These are phyloP conservation scores for Acleris literana DNA, from an alignment of 2,888 invertebrate genomes.

Conservation along the genomic window DNA sequence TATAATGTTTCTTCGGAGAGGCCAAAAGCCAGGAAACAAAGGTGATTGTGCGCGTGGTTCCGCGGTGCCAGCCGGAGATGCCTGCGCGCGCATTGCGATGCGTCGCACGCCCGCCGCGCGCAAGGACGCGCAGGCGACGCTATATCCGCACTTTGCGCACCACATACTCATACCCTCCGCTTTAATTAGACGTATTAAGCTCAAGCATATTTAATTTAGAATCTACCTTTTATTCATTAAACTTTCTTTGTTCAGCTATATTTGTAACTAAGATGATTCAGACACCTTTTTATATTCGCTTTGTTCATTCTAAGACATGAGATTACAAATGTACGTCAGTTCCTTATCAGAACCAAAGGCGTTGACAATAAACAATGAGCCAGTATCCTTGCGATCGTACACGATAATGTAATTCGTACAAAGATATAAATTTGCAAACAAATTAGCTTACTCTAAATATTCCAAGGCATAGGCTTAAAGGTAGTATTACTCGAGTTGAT, in stretches of 20 bases:
- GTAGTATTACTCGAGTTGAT: too few relatives aligned
- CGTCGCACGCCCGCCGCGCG: constrained; percentile 63
- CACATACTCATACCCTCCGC: neutral
- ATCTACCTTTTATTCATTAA: neutral
- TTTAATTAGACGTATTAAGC: too few relatives aligned
- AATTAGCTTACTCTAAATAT: neutral
- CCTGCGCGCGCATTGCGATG: constrained; percentile 58
- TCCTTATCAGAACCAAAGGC: constrained; percentile 59
- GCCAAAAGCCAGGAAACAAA: constrained; percentile 54
- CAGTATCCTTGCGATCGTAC: constrained; percentile 63
- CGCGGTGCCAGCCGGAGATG: constrained; percentile 52
- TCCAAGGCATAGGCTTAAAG: too few relatives aligned
- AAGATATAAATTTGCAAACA: constrained; percentile 51
- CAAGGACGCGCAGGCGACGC: constrained; percentile 57
- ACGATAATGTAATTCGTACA: constrained; percentile 53
- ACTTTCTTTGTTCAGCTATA: neutral
- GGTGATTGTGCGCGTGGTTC: constrained; percentile 41
- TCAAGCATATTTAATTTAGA: too few relatives aligned
- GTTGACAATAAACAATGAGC: constrained; percentile 72
- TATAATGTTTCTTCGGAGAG: constrained; percentile 32
- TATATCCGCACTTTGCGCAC: constrained; percentile 22
- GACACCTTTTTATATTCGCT: constrained; percentile 20
- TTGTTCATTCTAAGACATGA: constrained; percentile 29
- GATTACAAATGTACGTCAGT: constrained; percentile 32
- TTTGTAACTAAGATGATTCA: constrained; percentile 15